Conservation (phyloP, 2,888 invertebrate species). For the Antheraea yamamai region DNA sequence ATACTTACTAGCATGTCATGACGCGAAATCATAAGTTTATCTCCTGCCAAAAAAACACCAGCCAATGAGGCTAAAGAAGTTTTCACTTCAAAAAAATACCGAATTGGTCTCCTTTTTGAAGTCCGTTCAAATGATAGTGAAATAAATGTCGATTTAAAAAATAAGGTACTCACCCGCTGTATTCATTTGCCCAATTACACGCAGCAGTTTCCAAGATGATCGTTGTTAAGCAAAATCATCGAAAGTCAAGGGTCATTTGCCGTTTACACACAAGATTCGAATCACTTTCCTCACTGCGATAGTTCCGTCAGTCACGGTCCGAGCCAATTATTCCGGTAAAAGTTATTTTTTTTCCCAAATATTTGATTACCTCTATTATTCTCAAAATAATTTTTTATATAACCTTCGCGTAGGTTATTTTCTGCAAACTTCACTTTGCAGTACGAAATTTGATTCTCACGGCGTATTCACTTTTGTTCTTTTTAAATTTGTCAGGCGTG, state of each 20-base stretch:
- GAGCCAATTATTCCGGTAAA: slow-evolving; percentile 37
- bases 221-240: slow-evolving; percentile 31
- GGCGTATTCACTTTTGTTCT: slow-evolving; percentile 22
- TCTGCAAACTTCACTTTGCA: slow-evolving; percentile 38
- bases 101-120: too few species aligned
- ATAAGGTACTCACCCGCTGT: neutral
- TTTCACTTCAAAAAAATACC: too few species aligned
- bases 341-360: slow-evolving; percentile 40
- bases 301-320: slow-evolving; percentile 42
- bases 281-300: slow-evolving; percentile 45
- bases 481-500: neutral
- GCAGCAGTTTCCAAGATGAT: slow-evolving; percentile 16
- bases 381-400: slow-evolving; percentile 42
- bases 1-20: too few species aligned
- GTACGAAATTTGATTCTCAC: slow-evolving; percentile 2
- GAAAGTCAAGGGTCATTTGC: slow-evolving; percentile 33
- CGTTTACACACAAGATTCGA: slow-evolving; percentile 29
- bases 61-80: too few species aligned
- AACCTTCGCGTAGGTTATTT: slow-evolving; percentile 60
- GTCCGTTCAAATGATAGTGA: too few species aligned
- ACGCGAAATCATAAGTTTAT: too few species aligned
- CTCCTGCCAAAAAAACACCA: too few species aligned
- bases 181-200: slow-evolving; percentile 36
- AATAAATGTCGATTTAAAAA: neutral
- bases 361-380: slow-evolving; percentile 41